phyloP scores from a whole-genome alignment of 1,140 invertebrate species.

The Varroa destructor region DNA sequence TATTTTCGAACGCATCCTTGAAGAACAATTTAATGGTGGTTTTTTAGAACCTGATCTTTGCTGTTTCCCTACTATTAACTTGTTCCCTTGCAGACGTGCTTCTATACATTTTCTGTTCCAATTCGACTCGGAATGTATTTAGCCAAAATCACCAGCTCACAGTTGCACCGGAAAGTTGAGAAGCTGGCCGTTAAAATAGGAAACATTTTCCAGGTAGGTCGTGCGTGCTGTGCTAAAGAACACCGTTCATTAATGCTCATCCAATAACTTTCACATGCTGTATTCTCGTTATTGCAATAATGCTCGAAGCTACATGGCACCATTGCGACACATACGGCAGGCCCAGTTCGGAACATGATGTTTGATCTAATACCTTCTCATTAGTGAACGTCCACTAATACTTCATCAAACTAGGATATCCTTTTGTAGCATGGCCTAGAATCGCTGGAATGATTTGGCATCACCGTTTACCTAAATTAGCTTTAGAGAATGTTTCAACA shows the following conservation, averaged over 20 bases:
- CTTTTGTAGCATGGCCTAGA: too few species aligned
- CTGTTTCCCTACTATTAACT: not conserved
- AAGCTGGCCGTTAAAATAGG: conserved; percentile 84
- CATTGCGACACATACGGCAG: too few species aligned
- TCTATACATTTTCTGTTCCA: conserved; percentile 8
- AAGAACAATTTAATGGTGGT: too few species aligned
- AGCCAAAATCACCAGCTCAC: not conserved
- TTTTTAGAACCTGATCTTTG: too few species aligned
- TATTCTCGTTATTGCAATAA: not conserved
- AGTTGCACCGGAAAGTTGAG: conserved; percentile 50
- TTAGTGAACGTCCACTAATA: not conserved
- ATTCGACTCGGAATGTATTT: conserved; percentile 25
- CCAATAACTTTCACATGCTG: not conserved
- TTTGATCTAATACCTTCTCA: not conserved
- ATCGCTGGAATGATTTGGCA: too few species aligned
- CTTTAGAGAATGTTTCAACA: too few species aligned
- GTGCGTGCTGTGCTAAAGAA: conserved; percentile 46
- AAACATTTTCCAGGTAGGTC: conserved; percentile 73
- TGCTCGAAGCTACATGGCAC: too few species aligned
- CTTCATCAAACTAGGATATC: not conserved
- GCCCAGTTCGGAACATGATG: too few species aligned
- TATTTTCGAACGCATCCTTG: too few species aligned
- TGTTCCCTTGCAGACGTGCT: not conserved
- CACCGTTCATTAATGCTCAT: too few species aligned
- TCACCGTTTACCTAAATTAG: too few species aligned